Evolutionary conservation across 2,888 invertebrate genomes (phyloP), one percentile per base, ranked within the genome.

Genomic region (Dryocosmus kuriphilus): DNA sequence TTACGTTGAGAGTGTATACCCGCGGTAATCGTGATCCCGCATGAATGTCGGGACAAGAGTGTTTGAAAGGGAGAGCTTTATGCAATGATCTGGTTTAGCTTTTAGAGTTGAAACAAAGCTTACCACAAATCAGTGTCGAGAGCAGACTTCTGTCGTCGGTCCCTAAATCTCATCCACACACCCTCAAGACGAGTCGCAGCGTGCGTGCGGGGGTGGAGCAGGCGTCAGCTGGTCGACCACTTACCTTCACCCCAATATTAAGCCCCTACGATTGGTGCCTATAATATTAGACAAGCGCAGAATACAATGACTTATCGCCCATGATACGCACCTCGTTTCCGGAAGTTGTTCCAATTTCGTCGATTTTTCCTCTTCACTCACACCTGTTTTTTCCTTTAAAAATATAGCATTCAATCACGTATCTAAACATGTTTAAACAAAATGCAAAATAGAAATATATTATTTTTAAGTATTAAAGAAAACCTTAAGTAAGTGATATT

Each of bases 181-280:
- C 90, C 89, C 91, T 91, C 91, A 90, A 90, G 90, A 90, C 90
- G 89, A 90, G 89, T 84, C 88, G 82, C 90, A 89, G 88, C 89
- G 88, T 91, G 91, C 90, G 91, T 91, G 90, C 89, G 83, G 88
- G 88, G 86, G 88, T 86, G 87, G 84, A 86, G 86, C 82, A 82
- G 91, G 93, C 93, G 93, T 93, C 93, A 93, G 92, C 93, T 93
- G 93, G 92, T 90, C 89, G 91, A 90, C 92, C 93, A 93, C 93
- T 93, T 93, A 91, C 90, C 91, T 91, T 91, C 90, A 90, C 90
- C 91, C 91, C 88, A 89, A 91, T 91, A 91, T 91, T 90, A 91
- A 91, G 91, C 90, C 88, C 90, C 90, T 89, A 88, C 89, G 89
- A 91, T 91, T 91, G 91, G 88, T 90, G 88, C 89, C 89, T 89